A percentile compares a stretch with the other conserved stretches of the same genome.
Conservation (phyloP, 35 echinoderm and acorn worm species). For the Hemicentrotus pulcherrimus region DNA sequence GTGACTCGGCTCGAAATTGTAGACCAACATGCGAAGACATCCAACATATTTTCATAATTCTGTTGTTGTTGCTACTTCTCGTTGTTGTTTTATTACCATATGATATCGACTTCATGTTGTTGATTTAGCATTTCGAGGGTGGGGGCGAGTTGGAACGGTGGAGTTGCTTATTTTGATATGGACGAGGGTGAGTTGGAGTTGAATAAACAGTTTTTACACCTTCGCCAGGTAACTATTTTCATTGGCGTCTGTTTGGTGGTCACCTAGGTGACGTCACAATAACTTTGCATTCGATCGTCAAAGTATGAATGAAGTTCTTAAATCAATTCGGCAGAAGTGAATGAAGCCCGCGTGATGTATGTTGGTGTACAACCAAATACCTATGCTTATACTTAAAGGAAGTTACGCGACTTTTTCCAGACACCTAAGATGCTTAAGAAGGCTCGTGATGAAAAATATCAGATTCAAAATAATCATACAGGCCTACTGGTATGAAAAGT, state of each 20-base stretch:
- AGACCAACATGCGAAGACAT: background rate
- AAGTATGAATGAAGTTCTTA: background rate
- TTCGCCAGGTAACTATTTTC: slow-evolving; percentile 1
- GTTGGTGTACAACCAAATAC: no score
- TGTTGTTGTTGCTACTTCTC: background rate
- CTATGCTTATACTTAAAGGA: no score
- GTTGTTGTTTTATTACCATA: background rate
- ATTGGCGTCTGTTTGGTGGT: background rate
- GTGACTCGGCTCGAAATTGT: background rate
- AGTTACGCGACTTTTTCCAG: no score
- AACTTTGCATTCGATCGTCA: background rate
- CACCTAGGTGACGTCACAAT: background rate
- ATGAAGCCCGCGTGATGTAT: no score
- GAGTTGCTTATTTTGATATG: background rate
- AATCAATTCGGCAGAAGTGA: background rate
- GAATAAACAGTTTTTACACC: background rate
- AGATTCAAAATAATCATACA: no score
- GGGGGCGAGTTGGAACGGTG: background rate
- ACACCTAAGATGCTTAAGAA: no score
- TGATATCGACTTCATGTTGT: background rate
- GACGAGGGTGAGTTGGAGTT: background rate
- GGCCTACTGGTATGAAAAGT: no score
- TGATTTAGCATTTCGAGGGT: background rate
- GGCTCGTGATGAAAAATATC: no score
- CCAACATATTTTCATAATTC: background rate